Conservation (phyloP, 2,113 vertebrate species). For the Apeltes quadracus region DNA sequence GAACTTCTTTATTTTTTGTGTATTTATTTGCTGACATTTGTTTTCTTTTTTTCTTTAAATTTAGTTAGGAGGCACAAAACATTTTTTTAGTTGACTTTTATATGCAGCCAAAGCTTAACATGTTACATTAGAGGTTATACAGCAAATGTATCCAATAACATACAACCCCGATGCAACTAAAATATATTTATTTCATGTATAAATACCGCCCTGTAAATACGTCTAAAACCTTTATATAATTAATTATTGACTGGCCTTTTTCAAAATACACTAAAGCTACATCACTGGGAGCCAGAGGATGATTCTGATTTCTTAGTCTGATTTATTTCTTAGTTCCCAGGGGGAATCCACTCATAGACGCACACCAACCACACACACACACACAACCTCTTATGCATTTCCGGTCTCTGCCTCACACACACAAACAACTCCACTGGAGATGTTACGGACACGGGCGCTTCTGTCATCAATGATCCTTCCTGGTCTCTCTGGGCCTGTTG, state of each 20-base stretch:
- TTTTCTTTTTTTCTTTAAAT: not conserved
- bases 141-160: not conserved
- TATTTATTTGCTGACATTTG: not conserved
- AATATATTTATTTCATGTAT: not conserved
- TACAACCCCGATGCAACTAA: not conserved
- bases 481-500: constrained; percentile 90
- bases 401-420: constrained; percentile 15
- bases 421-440: constrained; percentile 48
- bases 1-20: constrained; percentile 43
- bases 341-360: constrained; percentile 29
- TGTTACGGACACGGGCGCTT: constrained; percentile 63
- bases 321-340: constrained; percentile 1
- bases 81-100: not conserved
- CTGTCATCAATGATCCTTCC: constrained; percentile 82
- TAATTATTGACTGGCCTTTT: constrained; percentile 5
- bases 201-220: constrained; percentile 2
- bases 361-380: constrained; percentile 36
- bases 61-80: not conserved
- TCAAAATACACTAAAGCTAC: constrained; percentile 18
- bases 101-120: not conserved
- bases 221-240: not conserved
- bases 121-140: not conserved
- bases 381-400: constrained; percentile 20
- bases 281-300: constrained; percentile 35
- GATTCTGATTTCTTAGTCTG: constrained; percentile 51